Conservation (phyloP, 2,888 invertebrate species). For the Leptinotarsa peninsularis region DNA sequence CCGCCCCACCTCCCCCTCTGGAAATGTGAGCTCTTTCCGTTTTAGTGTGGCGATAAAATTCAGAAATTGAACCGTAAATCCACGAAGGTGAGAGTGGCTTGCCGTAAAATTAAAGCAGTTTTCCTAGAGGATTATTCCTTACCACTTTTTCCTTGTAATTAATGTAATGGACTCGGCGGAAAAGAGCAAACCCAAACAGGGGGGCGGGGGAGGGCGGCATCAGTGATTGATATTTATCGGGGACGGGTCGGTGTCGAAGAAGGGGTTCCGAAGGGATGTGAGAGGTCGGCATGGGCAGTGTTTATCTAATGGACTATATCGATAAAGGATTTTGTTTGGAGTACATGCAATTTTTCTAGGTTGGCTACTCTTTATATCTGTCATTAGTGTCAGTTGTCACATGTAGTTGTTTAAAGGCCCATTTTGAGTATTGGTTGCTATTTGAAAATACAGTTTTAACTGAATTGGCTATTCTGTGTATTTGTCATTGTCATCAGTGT, state of each 20-base stretch:
- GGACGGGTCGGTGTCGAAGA: not conserved
- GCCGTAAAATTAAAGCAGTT: constrained; percentile 17
- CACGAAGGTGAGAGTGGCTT: constrained; percentile 10
- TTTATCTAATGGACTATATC: too few relatives aligned
- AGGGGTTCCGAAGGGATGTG: not conserved
- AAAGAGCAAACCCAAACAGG: not conserved
- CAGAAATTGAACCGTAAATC: constrained; percentile 18
- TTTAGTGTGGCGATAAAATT: constrained; percentile 2
- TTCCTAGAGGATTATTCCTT: constrained; percentile 7
- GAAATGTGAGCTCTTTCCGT: not conserved
- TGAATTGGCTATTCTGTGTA: too few relatives aligned
- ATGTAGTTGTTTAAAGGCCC: too few relatives aligned
- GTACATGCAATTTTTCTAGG: too few relatives aligned
- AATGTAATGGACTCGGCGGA: constrained; percentile 2
- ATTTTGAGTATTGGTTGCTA: too few relatives aligned
- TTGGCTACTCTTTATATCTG: too few relatives aligned
- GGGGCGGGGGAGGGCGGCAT: not conserved
- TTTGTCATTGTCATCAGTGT: too few relatives aligned
- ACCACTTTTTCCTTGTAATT: constrained; percentile 6
- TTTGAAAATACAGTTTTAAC: too few relatives aligned
- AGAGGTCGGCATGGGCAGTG: too few relatives aligned
- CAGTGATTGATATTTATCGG: constrained; percentile 7
- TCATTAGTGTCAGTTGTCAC: too few relatives aligned
- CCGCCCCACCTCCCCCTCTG: not conserved
- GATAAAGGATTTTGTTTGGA: too few relatives aligned